These are phyloP conservation scores for Cyanoramphus novaezelandiae DNA, from an alignment of 2,113 vertebrate genomes.

Conservation along the genomic window DNA sequence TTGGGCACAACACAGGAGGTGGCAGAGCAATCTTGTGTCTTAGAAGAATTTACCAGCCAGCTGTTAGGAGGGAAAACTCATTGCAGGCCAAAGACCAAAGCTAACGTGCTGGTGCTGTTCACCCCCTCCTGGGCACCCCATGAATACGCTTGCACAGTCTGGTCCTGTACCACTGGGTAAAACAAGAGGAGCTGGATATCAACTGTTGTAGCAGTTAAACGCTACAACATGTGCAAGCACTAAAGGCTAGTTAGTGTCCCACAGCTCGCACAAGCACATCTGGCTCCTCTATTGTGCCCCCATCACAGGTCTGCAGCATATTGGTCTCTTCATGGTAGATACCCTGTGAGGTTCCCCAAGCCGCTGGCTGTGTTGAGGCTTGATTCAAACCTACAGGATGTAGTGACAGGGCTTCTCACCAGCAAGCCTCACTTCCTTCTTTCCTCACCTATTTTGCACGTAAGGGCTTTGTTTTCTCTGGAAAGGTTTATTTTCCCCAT, in stretches of 20 bases:
- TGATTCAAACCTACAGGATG: neutral
- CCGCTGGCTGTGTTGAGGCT: neutral
- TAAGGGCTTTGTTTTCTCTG: neutral
- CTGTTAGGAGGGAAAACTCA: neutral
- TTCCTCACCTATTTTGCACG: neutral
- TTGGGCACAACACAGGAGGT: rapidly evolving
- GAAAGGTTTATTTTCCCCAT: neutral
- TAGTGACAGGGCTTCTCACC: neutral
- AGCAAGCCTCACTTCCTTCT: neutral
- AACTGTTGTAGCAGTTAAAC: neutral
- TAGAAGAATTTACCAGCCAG: neutral
- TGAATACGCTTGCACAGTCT: neutral
- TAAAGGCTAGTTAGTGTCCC: neutral
- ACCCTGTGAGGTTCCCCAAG: neutral
- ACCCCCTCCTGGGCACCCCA: neutral
- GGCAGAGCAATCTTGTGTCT: neutral
- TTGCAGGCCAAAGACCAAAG: neutral
- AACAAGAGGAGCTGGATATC: neutral
- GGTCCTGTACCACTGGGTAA: neutral
- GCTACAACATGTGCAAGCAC: rapidly evolving
- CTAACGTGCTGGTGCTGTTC: rapidly evolving
- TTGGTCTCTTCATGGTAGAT: neutral
- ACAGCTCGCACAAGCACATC: neutral
- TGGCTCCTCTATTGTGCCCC: neutral
- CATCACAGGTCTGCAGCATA: rapidly evolving